These are phyloP conservation scores for Silurus asotus DNA, from an alignment of 2,113 vertebrate genomes.

Conservation along the genomic window DNA sequence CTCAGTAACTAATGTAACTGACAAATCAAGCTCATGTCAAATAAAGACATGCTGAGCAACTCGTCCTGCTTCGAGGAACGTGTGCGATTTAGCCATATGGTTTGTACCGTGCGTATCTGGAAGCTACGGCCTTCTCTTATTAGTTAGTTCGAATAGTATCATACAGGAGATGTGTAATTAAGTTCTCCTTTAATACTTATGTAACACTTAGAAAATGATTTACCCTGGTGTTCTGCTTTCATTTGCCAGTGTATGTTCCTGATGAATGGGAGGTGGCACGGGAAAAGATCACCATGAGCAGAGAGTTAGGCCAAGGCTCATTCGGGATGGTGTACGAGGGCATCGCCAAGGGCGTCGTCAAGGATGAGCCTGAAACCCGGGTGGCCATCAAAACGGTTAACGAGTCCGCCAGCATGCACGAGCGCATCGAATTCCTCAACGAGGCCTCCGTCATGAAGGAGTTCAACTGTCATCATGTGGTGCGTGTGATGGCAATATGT, in stretches of 20 bases:
- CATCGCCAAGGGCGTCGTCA: slow-evolving; percentile 92
- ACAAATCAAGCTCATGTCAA: neutral
- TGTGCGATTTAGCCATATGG: neutral
- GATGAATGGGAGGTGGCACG: slow-evolving; percentile 97
- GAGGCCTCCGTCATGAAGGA: slow-evolving; percentile 99
- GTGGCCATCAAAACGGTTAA: slow-evolving; percentile 98
- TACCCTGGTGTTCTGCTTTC: neutral
- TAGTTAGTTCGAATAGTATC: neutral
- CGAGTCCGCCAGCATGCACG: slow-evolving; percentile 93
- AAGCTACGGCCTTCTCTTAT: neutral
- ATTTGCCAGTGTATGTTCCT: slow-evolving; percentile 86
- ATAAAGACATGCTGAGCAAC: neutral
- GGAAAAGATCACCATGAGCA: slow-evolving; percentile 91
- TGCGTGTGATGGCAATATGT: slow-evolving; percentile 62
- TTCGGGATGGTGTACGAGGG: slow-evolving; percentile 99
- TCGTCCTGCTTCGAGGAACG: neutral
- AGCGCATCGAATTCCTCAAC: slow-evolving; percentile 96
- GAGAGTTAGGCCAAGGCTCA: slow-evolving; percentile 94
- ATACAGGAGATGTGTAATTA: neutral
- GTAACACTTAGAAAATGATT: neutral
- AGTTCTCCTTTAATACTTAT: neutral
- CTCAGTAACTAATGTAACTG: neutral
- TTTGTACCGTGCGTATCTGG: neutral
- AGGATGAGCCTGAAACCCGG: slow-evolving; percentile 88
- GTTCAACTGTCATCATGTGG: slow-evolving; percentile 99